These are phyloP conservation scores for Schizaphis graminum DNA, from an alignment of 2,888 invertebrate genomes.

Conservation along the genomic window DNA sequence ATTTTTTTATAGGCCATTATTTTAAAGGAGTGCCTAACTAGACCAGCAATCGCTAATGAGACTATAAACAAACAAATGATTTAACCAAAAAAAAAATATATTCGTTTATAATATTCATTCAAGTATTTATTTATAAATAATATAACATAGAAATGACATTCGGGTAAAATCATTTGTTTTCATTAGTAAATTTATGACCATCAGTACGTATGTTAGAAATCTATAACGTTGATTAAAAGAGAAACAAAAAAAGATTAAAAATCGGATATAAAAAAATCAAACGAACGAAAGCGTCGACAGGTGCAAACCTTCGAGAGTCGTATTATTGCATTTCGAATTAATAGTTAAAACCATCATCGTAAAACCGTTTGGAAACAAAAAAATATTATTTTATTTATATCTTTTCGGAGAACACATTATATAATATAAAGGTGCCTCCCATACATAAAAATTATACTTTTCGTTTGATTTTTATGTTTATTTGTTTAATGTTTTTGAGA, in stretches of 20 bases:
- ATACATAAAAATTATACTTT: constrained; percentile 10
- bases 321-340: constrained; percentile 44
- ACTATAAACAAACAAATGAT: constrained; percentile 8
- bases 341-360: constrained; percentile 42
- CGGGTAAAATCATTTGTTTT: constrained; percentile 16
- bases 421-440: background rate
- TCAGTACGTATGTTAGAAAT: background rate
- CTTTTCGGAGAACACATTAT: background rate
- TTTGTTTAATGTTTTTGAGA: constrained; percentile 27
- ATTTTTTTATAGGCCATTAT: background rate
- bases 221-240: background rate
- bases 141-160: background rate
- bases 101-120: background rate
- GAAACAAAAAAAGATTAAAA: background rate
- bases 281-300: background rate
- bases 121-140: background rate
- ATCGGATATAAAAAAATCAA: constrained; percentile 17
- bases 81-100: background rate
- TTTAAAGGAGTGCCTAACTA: background rate
- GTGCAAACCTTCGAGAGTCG: background rate
- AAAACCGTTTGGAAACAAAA: constrained; percentile 43
- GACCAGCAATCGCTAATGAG: constrained; percentile 13
- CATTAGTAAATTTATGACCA: background rate
- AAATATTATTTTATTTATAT: constrained; percentile 44
- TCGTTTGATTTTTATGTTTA: constrained; percentile 41